Conservation (phyloP, 2,888 invertebrate species). For the Ormyrus thymus region DNA sequence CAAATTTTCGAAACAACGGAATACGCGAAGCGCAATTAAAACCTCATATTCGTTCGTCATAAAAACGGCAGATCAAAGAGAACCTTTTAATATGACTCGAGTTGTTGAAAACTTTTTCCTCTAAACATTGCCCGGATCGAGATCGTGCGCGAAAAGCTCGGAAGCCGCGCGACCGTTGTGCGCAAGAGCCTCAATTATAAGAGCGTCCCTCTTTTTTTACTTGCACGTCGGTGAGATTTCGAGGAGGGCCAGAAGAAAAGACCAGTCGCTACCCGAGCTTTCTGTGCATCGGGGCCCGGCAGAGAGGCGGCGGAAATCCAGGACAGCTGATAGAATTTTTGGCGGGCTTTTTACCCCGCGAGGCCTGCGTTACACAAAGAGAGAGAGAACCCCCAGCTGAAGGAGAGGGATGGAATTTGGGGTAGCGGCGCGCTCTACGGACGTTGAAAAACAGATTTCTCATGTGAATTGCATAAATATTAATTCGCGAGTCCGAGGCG, state of each 20-base stretch:
- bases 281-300: background rate
- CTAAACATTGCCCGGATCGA: background rate
- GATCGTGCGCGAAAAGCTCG: background rate
- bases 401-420: background rate
- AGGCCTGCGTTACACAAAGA: constrained; percentile 29
- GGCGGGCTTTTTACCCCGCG: constrained; percentile 65
- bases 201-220: constrained; percentile 21
- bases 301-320: constrained; percentile 62
- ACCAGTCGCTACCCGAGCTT: constrained; percentile 12
- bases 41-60: constrained; percentile 20
- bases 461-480: constrained; percentile 28
- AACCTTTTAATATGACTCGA: background rate
- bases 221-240: background rate
- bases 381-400: background rate
- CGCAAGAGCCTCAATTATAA: constrained; percentile 25
- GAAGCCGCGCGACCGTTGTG: background rate
- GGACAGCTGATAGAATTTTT: constrained; percentile 74
- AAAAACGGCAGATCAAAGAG: background rate
- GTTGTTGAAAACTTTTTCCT: constrained; percentile 3
- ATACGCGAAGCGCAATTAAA: constrained; percentile 30
- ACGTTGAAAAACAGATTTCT: constrained; percentile 39
- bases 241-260: background rate
- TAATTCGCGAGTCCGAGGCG: constrained; percentile 9
- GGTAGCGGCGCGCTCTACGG: constrained; percentile 8
- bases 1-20: too few species aligned